Conservation (phyloP, 2,888 invertebrate genomes). For the Incurvaria masculella region DNA sequence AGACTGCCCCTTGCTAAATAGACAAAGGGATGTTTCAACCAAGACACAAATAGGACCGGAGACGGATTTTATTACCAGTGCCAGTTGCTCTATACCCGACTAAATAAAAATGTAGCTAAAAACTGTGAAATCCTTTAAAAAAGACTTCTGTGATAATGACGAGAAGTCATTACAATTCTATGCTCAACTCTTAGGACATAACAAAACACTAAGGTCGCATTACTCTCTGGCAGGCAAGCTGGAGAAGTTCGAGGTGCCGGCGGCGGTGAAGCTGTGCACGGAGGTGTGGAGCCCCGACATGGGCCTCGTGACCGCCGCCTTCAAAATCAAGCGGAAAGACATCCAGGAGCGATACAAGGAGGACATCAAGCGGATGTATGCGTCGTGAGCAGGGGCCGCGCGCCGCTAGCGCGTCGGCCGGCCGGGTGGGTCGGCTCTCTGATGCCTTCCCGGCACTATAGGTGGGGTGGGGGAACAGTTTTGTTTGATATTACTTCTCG, state of each 20-base stretch:
- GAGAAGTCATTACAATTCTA: neutral
- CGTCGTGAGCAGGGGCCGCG: constrained; percentile 64
- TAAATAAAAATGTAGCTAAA: too few relatives aligned
- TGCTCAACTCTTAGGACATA: neutral
- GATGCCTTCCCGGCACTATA: too few relatives aligned
- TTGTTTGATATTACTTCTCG: too few relatives aligned
- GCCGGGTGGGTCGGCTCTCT: neutral
- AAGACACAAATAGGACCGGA: too few relatives aligned
- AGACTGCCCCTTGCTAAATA: too few relatives aligned
- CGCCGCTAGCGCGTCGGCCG: too few relatives aligned
- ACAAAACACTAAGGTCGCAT: too few relatives aligned
- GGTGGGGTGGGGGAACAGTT: too few relatives aligned
- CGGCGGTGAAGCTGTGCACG: constrained; percentile 80
- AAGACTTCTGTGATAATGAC: neutral
- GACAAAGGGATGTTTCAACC: too few relatives aligned
- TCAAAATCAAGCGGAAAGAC: constrained; percentile 95
- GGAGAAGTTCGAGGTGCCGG: constrained; percentile 90
- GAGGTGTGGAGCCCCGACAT: constrained; percentile 98
- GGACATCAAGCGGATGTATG: constrained; percentile 93
- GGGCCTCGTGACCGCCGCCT: constrained; percentile 96
- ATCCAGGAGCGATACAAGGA: constrained; percentile 92
- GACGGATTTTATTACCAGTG: too few relatives aligned
- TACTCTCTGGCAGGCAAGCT: constrained; percentile 83
- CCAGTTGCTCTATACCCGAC: too few relatives aligned
- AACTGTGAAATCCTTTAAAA: too few relatives aligned